A percentile compares a stretch with the other conserved stretches of the same genome.
Conservation (phyloP, 1,140 invertebrate species). For the Campodea augens region DNA sequence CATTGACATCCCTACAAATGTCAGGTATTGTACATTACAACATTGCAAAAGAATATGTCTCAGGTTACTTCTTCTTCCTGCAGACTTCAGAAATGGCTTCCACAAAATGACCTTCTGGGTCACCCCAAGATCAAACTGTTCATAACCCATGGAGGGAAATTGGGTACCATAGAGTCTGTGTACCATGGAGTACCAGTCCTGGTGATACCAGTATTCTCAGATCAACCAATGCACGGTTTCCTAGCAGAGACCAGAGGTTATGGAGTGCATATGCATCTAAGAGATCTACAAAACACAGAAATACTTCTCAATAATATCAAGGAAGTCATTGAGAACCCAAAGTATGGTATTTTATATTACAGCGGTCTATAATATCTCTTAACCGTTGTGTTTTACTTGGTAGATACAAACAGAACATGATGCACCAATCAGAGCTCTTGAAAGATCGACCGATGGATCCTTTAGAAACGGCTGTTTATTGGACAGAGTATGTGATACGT, state of each 20-base stretch:
- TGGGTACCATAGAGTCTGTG: conserved; percentile 11
- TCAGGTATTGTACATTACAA: conserved; percentile 15
- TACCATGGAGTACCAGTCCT: conserved; percentile 10
- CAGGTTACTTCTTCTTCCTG: neutral
- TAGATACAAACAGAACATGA: conserved; percentile 9
- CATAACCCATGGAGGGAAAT: conserved; percentile 11
- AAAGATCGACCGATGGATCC: conserved; percentile 10
- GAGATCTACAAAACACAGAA: neutral
- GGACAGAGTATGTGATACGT: conserved; percentile 15
- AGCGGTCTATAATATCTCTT: neutral
- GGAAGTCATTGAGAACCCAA: conserved; percentile 2
- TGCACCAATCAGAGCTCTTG: conserved; percentile 3
- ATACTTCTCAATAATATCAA: conserved; percentile 5
- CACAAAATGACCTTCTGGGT: too few relatives aligned
- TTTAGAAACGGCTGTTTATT: conserved; percentile 12
- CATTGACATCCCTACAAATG: conserved; percentile 11
- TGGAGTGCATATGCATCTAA: conserved; percentile 3
- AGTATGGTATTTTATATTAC: conserved; percentile 3
- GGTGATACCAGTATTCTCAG: conserved; percentile 10
- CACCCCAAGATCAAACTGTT: conserved; percentile 12
- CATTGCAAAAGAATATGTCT: conserved; percentile 1
- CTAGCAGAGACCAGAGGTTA: neutral
- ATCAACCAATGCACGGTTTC: conserved; percentile 2
- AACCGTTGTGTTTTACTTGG: neutral
- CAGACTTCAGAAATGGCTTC: neutral